A percentile compares a stretch with the other conserved stretches of the same genome.
Conservation (phyloP, 2,113 vertebrate species). For the Plecturocebus donacophilus region DNA sequence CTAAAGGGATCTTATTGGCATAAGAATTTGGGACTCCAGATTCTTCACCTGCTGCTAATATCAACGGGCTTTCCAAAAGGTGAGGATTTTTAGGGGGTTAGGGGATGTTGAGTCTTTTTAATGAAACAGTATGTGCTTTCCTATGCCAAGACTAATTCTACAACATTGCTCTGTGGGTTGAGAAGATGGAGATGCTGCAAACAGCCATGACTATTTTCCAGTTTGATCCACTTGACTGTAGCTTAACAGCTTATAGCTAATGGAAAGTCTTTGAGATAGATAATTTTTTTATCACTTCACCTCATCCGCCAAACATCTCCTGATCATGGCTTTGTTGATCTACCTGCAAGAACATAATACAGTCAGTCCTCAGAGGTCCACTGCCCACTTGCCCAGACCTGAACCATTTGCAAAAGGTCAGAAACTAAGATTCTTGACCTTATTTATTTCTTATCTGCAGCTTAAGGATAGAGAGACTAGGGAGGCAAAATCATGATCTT, state of each 20-base stretch:
- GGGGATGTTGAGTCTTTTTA: not conserved
- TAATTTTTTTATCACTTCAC: not conserved
- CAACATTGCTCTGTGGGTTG: not conserved
- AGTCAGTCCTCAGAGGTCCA: not conserved
- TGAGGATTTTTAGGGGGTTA: not conserved
- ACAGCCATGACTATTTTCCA: not conserved
- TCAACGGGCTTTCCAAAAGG: not conserved
- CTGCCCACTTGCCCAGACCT: not conserved
- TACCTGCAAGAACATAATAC: not conserved
- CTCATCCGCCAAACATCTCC: not conserved
- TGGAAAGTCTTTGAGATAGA: not conserved
- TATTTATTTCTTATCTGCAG: not conserved
- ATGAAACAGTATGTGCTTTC: not conserved
- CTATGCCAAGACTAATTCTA: not conserved
- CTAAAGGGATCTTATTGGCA: not conserved
- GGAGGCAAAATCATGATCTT: not conserved
- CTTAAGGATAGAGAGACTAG: not conserved
- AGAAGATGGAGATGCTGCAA: not conserved
- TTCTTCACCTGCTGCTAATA: not conserved
- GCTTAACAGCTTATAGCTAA: not conserved
- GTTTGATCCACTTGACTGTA: not conserved
- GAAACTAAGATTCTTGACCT: constrained; percentile 1
- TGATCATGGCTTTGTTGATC: not conserved
- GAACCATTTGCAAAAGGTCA: not conserved
- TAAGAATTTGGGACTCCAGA: not conserved